phyloP scores from a whole-genome alignment of 2,113 vertebrate genomes.

The Chunga burmeisteri region DNA sequence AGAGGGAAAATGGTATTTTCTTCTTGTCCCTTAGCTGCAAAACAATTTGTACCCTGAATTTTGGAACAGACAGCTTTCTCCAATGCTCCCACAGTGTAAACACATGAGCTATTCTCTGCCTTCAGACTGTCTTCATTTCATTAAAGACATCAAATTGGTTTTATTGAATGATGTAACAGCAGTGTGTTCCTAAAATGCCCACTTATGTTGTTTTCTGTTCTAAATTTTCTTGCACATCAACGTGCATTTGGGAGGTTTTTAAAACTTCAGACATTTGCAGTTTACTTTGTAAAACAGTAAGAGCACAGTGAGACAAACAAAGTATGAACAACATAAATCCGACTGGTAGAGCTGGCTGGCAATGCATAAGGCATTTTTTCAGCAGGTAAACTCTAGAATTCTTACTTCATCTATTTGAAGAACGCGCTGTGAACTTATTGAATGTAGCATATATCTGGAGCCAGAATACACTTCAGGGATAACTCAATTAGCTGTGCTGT shows the following conservation, averaged over 20 bases:
- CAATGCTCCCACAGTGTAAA: neutral
- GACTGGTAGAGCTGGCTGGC: neutral
- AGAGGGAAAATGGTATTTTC: constrained; percentile 5
- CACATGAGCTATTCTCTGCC: neutral
- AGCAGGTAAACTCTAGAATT: neutral
- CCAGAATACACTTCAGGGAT: neutral
- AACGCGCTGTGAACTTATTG: neutral
- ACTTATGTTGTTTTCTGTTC: neutral
- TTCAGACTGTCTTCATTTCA: neutral
- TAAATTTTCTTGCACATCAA: neutral
- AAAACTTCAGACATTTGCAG: neutral
- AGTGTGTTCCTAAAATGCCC: neutral
- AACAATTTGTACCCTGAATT: constrained; percentile 27
- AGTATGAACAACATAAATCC: neutral
- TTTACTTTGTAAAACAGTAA: neutral
- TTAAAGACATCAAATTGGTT: neutral
- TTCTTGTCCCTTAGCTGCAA: constrained; percentile 1
- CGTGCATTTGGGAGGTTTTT: neutral
- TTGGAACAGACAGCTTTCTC: neutral
- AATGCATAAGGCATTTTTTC: neutral
- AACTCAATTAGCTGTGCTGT: neutral
- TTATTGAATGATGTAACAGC: neutral
- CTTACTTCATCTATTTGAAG: neutral
- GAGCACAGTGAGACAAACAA: neutral
- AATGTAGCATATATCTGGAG: neutral